phyloP scores from a whole-genome alignment of 2,797 vertebrate species.

The Dendrocincla fuliginosa region DNA sequence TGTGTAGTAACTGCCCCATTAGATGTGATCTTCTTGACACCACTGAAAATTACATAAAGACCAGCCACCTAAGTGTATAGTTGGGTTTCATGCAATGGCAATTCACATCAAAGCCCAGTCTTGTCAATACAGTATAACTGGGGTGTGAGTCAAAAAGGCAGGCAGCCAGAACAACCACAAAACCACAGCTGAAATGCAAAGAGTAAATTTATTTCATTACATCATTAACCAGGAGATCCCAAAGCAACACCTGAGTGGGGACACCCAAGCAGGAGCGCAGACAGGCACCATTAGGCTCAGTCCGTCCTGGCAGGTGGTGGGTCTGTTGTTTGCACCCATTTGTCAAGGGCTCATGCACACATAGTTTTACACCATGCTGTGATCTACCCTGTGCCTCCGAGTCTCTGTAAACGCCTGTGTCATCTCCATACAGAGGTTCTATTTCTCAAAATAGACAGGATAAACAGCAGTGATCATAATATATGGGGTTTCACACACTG shows the following conservation, averaged over 20 bases:
- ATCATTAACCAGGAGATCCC: not conserved
- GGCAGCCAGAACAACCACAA: not conserved
- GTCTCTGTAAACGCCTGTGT: not conserved
- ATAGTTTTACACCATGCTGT: not conserved
- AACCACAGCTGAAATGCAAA: not conserved
- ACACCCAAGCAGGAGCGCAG: not conserved
- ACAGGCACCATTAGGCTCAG: not conserved
- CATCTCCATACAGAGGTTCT: not conserved
- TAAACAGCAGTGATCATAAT: not conserved
- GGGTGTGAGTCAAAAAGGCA: not conserved
- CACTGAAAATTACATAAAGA: not conserved
- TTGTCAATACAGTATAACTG: not conserved
- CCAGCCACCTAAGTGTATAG: not conserved
- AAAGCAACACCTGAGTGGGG: not conserved
- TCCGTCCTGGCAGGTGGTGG: no score
- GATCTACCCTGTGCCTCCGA: not conserved
- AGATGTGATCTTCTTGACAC: not conserved
- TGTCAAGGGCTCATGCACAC: not conserved
- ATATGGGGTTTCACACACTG: not conserved
- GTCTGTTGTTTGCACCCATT: not conserved
- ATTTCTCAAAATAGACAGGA: not conserved
- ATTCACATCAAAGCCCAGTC: not conserved
- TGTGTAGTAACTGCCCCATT: accelerated
- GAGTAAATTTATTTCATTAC: not conserved
- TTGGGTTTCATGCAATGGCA: not conserved